Evolutionary conservation across 2,888 invertebrate genomes (phyloP).

Genomic region (Philaethria dido): DNA sequence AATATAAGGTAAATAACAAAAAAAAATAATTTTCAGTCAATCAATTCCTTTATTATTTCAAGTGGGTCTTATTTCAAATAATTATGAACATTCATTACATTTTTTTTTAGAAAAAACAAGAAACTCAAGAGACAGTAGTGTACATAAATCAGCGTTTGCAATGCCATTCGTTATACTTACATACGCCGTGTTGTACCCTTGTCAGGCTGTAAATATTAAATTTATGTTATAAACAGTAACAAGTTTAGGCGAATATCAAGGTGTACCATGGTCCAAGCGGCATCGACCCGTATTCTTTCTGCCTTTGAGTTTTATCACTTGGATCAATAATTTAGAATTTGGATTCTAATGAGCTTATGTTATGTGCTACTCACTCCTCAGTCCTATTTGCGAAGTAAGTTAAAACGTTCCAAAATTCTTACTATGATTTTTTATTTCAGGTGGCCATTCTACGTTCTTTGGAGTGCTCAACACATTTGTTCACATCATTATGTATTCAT

Average conservation of each 20-base stretch:
- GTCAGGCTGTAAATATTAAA: neutral
- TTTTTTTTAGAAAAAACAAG: neutral
- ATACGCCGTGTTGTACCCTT: neutral
- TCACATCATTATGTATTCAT: conserved; percentile 97
- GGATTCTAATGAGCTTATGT: too few relatives aligned
- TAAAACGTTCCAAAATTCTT: neutral
- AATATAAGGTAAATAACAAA: too few relatives aligned
- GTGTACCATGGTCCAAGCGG: neutral
- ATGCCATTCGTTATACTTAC: neutral
- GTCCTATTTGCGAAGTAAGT: neutral
- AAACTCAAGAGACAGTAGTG: neutral
- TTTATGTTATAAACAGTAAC: neutral
- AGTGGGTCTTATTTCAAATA: too few relatives aligned
- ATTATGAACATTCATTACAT: neutral
- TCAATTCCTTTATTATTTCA: too few relatives aligned
- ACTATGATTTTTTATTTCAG: conserved; percentile 67
- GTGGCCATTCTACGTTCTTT: conserved; percentile 97
- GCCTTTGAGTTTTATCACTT: neutral
- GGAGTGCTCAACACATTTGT: conserved; percentile 97
- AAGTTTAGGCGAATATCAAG: neutral
- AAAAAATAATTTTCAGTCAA: too few relatives aligned
- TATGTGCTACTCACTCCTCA: too few relatives aligned
- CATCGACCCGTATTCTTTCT: neutral
- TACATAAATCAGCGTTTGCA: neutral
- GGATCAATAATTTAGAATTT: neutral